Evolutionary conservation across 2,113 vertebrate species (phyloP), one percentile per base, ranked within the genome.

Genomic region (Corythoichthys haematopterus): DNA sequence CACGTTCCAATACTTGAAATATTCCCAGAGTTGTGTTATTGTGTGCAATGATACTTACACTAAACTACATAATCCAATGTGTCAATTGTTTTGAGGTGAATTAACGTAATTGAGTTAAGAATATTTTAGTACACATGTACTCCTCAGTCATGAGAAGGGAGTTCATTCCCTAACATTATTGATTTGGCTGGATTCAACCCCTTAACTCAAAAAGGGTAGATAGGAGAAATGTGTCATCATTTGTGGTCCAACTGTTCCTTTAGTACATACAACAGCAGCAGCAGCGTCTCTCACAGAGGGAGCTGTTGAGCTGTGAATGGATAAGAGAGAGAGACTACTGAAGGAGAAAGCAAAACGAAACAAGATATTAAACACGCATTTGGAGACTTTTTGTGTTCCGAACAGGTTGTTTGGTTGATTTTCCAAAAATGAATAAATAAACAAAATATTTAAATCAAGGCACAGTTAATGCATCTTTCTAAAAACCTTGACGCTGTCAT

Each of bases 301-400:
- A 85, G 91, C 91, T 91, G 72, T 91, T 88, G 90, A 85, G 66
- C 88, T 78, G 61, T 51, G 78, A 83, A 89, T 85, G 70, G 57
- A 59, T 40, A 14, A 59, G 15, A 14, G 50, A n/a, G 20, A 20
- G 20, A 20, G 20, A 65, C 37, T 10, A 40, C 13, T 11, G 53
- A 67, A 48, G 57, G 35, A 59, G 3, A 37, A 58, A 7, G 6
- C 50, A 71, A 33, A 64, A 28, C 14, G 12, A 2, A 80, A 38
- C 20, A 12, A 51, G 6, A 56, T 65, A n/a, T n/a, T 51, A 51
- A 51, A 51, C 50, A 51, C 16, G 16, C 50, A 51, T 6, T 4
- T 51, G 3, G 15, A n/a, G 50, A 51, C 6, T 7, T 3, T n/a
- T 15, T n/a, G 45, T 2, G 50, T 51, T n/a, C 50, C n/a, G 15